phyloP scores from a whole-genome alignment of 1,140 invertebrate genomes.

The Neotoxoptera formosana region DNA sequence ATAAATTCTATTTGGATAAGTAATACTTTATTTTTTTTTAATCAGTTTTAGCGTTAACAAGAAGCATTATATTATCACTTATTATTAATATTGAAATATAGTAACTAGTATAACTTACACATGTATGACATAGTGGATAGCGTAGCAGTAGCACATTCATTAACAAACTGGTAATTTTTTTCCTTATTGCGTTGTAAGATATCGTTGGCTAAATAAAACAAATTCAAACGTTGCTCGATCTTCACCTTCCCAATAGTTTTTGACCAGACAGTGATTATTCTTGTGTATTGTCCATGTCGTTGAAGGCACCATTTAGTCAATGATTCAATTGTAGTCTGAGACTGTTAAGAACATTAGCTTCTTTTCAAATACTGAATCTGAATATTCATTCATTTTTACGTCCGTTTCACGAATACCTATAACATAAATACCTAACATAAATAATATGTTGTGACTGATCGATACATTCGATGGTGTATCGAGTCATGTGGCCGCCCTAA shows the following conservation, averaged over 20 bases:
- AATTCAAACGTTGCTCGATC: slow-evolving; percentile 81
- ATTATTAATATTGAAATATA: background rate
- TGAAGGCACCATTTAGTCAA: slow-evolving; percentile 90
- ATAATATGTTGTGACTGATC: too few relatives aligned
- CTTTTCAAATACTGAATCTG: slow-evolving; percentile 82
- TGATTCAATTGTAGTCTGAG: slow-evolving; percentile 89
- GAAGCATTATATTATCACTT: too few relatives aligned
- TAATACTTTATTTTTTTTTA: too few relatives aligned
- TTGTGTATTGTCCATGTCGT: slow-evolving; percentile 82
- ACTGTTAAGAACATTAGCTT: slow-evolving; percentile 82
- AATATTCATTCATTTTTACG: slow-evolving; percentile 67
- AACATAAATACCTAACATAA: background rate
- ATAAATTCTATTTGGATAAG: too few relatives aligned
- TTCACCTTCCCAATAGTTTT: slow-evolving; percentile 87
- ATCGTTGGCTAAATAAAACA: slow-evolving; percentile 95
- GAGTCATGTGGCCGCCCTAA: too few relatives aligned
- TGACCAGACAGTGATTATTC: slow-evolving; percentile 88
- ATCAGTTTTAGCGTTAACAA: too few relatives aligned
- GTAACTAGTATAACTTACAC: slow-evolving; percentile 67
- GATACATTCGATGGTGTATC: too few relatives aligned
- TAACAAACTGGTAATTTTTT: slow-evolving; percentile 87
- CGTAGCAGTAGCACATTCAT: slow-evolving; percentile 91
- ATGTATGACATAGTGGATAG: slow-evolving; percentile 87
- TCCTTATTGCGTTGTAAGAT: slow-evolving; percentile 94
- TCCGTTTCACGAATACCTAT: background rate